Base-by-base conservation (phyloP, 2,888 invertebrate genomes). In the Hetaerina titia region DNA sequence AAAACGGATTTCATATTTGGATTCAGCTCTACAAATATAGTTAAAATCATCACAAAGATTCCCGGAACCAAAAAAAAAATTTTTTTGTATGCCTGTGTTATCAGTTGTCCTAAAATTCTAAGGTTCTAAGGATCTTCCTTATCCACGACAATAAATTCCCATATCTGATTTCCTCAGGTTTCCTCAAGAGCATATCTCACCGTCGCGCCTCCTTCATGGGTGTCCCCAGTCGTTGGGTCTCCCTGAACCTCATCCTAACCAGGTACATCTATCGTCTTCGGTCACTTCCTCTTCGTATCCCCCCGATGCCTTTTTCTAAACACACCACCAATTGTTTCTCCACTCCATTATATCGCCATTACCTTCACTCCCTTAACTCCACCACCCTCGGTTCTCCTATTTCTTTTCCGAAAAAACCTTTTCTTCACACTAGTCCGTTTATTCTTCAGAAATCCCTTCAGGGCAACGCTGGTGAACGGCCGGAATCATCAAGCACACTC, bases 41-140 rank as follows among this genome's bases (percentile, higher is more conserved):
- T n/a, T n/a, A n/a, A n/a, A n/a, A n/a, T n/a, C n/a, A n/a, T n/a
- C n/a, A n/a, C n/a, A n/a, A n/a, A n/a, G n/a, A n/a, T n/a, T n/a
- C n/a, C n/a, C n/a, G n/a, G n/a, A n/a, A n/a, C n/a, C n/a, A n/a
- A n/a, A n/a, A n/a, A n/a, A n/a, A n/a, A n/a, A n/a, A n/a, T n/a
- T n/a, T n/a, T n/a, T n/a, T n/a, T n/a, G n/a, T n/a, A n/a, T n/a
- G n/a, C n/a, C n/a, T n/a, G n/a, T n/a, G n/a, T 45, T 45, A 45
- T 45, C 45, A 45, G 4, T 45, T 45, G 31, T 25, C 25, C 81
- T 4, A 81, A 81, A 81, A 81, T 81, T 81, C 25, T 81, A 22
- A 81, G 31, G 81, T 81, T 81, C 81, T 81, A 31, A n/a, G 69
- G 31, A 81, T 81, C 81, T 31, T 45, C 81, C 13, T 81, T 81